Evolutionary conservation across 2,113 vertebrate species (phyloP).

Genomic region (Vombatus ursinus): DNA sequence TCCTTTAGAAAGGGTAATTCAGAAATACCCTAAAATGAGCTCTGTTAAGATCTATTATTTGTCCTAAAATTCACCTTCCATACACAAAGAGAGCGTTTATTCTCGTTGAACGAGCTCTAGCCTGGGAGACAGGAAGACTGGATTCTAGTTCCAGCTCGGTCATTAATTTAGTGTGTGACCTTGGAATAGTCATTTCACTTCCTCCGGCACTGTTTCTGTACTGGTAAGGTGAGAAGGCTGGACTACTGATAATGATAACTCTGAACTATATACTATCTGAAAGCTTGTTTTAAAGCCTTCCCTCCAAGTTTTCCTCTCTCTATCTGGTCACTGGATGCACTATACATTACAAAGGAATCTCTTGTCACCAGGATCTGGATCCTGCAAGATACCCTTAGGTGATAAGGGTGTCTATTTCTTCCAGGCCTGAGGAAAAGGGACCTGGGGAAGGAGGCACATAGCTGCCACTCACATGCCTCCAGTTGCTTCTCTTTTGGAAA

Average conservation of each 20-base stretch:
- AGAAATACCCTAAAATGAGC: background rate
- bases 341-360: too few relatives aligned
- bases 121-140: background rate
- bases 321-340: too few relatives aligned
- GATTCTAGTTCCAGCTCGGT: constrained; percentile 10
- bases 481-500: background rate
- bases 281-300: background rate
- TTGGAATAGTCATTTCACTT: background rate
- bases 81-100: background rate
- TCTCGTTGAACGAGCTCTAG: background rate
- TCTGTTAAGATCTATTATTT: constrained; percentile 7
- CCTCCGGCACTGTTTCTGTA: background rate
- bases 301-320: background rate
- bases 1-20: constrained; percentile 5
- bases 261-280: background rate
- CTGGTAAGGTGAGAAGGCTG: background rate
- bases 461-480: background rate
- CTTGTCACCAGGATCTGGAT: background rate
- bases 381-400: background rate
- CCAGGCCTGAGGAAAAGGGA: background rate
- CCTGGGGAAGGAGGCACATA: background rate
- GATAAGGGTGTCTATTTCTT: background rate
- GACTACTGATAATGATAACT: background rate
- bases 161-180: background rate
- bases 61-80: constrained; percentile 39